Evolutionary conservation across 2,888 invertebrate species (phyloP).

Genomic region (Sussaba pulchella): DNA sequence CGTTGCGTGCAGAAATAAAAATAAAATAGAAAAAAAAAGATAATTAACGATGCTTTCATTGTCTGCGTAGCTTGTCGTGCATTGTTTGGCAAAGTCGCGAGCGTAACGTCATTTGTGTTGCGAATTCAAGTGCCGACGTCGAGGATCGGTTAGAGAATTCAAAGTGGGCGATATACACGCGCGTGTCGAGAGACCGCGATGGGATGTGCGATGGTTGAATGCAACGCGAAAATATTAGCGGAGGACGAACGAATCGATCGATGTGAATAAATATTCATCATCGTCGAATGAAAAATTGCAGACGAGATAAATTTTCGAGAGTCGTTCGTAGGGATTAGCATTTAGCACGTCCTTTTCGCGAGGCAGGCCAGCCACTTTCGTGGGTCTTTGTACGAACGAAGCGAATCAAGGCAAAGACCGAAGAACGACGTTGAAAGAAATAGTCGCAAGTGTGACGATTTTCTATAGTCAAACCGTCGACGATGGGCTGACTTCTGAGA

Average conservation of each 20-base stretch:
- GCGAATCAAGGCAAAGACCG: slow-evolving; percentile 28
- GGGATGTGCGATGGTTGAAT: background rate
- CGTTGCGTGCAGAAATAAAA: slow-evolving; percentile 21
- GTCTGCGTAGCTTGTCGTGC: slow-evolving; percentile 21
- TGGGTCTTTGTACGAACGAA: slow-evolving; percentile 26
- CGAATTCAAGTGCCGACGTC: slow-evolving; percentile 58
- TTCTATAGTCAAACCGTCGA: too few species aligned
- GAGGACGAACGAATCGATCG: too few species aligned
- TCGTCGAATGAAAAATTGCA: too few species aligned
- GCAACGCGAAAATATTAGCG: too few species aligned
- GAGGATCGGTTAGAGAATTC: background rate
- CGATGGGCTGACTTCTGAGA: too few species aligned
- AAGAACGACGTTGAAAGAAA: background rate
- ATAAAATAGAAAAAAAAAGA: slow-evolving; percentile 12
- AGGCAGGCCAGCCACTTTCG: background rate
- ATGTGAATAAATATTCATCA: slow-evolving; percentile 36
- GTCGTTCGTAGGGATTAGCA: too few species aligned
- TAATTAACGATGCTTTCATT: slow-evolving; percentile 43
- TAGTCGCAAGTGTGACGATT: background rate
- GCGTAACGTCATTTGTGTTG: slow-evolving; percentile 47
- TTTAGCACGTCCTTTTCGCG: too few species aligned
- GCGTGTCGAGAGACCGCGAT: slow-evolving; percentile 1
- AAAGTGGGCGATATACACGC: slow-evolving; percentile 1
- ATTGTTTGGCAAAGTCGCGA: slow-evolving; percentile 48
- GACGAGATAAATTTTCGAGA: too few species aligned